Base-by-base conservation (phyloP, 2,797 vertebrate genomes). In the Sebastolobus alascanus region DNA sequence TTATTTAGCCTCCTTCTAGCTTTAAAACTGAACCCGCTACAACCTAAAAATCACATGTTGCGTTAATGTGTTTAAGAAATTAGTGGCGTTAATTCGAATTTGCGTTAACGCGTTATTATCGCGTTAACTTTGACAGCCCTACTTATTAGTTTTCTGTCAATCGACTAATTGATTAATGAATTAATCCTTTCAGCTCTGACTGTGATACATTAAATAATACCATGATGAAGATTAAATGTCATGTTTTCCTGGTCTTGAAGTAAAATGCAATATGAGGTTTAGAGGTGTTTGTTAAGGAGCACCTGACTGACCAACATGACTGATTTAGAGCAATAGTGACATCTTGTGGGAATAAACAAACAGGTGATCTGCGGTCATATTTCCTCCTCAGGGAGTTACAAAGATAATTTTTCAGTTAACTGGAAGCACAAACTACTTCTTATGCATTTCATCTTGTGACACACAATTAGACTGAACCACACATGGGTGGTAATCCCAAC, bases 271-370 rank as follows among this genome's bases (percentile, higher is more conserved):
- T n/a, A 10, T 35, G 13, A 31, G 1, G n/a, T 50, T 29, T 14
- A 33, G 37, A 68, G 25, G 16, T 50, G 18, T 75, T 66, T 56
- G 12, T n/a, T 52, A 2, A 58, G 20, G 8, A 55, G 20, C 12
- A 43, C 29, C 25, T 14, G 5, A 8, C 10, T 71, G 33, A 52
- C 20, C 29, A 69, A 55, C 40, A 31, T 50, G 4, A 63, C 31
- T 68, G 2, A 79, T 68, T 89, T 29, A 70, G 81, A 87, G 69
- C 84, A 93, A 95, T 84, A 87, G 86, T 93, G 92, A 95, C 92
- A 94, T 92, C 93, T 95, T 93, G 93, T 94, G 91, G 93, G 87
- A 89, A 88, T 84, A 20, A 66, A 67, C 33, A 43, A 84, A 64
- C 31, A 64, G 27, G 27, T 80, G 20, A 76, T 68, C 4, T 63